Percentiles rank a stretch among this genome's conserved stretches.
phyloP scores from a whole-genome alignment of 2,888 invertebrate genomes.

The Cabera pusaria region DNA sequence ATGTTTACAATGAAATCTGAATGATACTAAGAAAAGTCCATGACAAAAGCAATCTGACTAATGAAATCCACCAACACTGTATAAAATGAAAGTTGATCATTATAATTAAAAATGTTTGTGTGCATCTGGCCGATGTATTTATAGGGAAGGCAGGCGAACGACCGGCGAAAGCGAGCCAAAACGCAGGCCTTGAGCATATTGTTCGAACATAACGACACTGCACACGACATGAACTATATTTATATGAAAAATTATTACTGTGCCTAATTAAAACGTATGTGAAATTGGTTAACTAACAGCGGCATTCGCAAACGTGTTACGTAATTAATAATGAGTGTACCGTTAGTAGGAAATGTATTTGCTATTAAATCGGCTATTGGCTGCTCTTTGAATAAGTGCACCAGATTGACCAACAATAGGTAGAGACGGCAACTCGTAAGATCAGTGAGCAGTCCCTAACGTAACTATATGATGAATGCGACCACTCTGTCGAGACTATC shows the following conservation, averaged over 20 bases:
- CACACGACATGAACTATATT: constrained; percentile 6
- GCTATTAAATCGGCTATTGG: too few relatives aligned
- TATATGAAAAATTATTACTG: constrained; percentile 6
- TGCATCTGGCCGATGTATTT: constrained; percentile 70
- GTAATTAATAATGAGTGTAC: too few relatives aligned
- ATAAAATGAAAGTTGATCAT: constrained; percentile 47
- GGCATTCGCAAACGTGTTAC: too few relatives aligned
- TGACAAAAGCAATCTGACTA: background rate
- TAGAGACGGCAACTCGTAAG: too few relatives aligned
- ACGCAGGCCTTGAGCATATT: constrained; percentile 22
- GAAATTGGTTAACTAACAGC: background rate
- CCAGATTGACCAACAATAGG: too few relatives aligned
- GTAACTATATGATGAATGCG: too few relatives aligned
- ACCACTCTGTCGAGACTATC: too few relatives aligned
- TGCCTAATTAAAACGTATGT: constrained; percentile 8
- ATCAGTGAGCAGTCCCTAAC: too few relatives aligned
- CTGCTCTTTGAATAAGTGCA: too few relatives aligned
- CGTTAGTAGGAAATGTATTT: too few relatives aligned
- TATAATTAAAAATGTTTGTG: constrained; percentile 56
- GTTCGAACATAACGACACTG: constrained; percentile 11
- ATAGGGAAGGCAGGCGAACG: constrained; percentile 56
- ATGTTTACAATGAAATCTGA: too few relatives aligned
- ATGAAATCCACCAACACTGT: constrained; percentile 14
- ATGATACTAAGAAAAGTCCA: too few relatives aligned
- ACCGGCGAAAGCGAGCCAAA: constrained; percentile 40